Conservation (phyloP, 2,113 vertebrate genomes). For the Thalassarche chlororhynchos region DNA sequence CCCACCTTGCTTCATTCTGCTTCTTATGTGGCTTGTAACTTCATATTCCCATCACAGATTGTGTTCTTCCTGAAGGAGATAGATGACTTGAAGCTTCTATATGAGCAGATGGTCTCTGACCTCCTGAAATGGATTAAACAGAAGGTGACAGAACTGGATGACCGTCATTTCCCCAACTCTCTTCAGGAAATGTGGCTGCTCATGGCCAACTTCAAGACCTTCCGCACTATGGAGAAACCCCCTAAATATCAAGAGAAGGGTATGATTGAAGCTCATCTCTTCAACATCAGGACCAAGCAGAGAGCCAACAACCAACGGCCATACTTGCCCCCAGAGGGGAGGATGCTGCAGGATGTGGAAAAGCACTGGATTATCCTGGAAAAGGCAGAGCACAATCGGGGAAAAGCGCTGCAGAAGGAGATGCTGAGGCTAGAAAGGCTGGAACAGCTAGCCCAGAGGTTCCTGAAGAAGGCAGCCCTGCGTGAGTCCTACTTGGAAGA, state of each 20-base stretch:
- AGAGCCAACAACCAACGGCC: conserved; percentile 83
- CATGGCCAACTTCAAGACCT: conserved; percentile 84
- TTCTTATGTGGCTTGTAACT: not conserved
- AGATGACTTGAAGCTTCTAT: conserved; percentile 79
- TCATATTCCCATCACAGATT: conserved; percentile 70
- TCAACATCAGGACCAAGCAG: conserved; percentile 82
- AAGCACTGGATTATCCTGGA: conserved; percentile 82
- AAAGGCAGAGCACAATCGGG: conserved; percentile 76
- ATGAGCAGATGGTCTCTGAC: conserved; percentile 81
- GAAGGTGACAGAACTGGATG: conserved; percentile 82
- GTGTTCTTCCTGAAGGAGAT: conserved; percentile 83
- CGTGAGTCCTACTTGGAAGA: conserved; percentile 85
- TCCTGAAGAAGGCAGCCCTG: conserved; percentile 83
- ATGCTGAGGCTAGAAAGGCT: conserved; percentile 84
- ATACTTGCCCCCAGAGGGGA: conserved; percentile 82
- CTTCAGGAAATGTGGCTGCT: conserved; percentile 82
- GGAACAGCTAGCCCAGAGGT: conserved; percentile 86
- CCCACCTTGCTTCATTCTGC: not conserved
- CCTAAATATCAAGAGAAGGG: conserved; percentile 88
- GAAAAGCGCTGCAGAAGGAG: conserved; percentile 77
- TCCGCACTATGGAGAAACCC: conserved; percentile 88
- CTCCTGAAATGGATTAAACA: conserved; percentile 86
- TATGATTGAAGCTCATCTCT: conserved; percentile 85
- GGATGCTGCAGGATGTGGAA: conserved; percentile 79
- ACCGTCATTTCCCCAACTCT: conserved; percentile 83